Conservation (phyloP, 2,797 vertebrate genomes). For the Hylomyscus alleni region DNA sequence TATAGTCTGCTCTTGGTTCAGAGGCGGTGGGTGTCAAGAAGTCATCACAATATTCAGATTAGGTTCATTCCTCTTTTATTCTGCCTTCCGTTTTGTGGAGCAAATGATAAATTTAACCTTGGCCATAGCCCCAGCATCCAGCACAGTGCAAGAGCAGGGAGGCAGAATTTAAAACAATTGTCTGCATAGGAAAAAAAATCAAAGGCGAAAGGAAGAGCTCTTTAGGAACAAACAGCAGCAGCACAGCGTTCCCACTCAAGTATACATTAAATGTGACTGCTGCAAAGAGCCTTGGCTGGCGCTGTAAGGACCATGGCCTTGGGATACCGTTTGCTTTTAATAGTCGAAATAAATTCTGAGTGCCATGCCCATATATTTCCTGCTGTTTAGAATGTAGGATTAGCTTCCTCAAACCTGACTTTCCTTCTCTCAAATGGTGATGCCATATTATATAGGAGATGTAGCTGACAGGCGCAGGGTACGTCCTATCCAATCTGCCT, state of each 20-base stretch:
- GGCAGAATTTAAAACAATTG: neutral
- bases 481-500: neutral
- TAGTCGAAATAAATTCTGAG: neutral
- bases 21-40: neutral
- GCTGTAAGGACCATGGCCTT: neutral
- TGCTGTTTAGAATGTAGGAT: neutral
- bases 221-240: neutral
- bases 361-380: neutral
- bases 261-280: neutral
- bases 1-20: neutral
- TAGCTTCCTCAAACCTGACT: neutral
- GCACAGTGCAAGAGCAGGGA: neutral
- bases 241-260: neutral
- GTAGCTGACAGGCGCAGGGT: neutral
- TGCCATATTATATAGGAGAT: neutral
- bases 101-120: neutral
- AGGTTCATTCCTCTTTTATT: neutral
- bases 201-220: neutral
- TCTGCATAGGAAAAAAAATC: conserved; percentile 41
- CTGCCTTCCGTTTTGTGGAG: neutral
- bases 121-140: neutral
- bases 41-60: neutral
- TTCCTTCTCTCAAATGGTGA: neutral
- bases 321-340: neutral
- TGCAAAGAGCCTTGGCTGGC: neutral